phyloP scores from a whole-genome alignment of 1,140 invertebrate genomes.

The Phenacoccus solenopsis region DNA sequence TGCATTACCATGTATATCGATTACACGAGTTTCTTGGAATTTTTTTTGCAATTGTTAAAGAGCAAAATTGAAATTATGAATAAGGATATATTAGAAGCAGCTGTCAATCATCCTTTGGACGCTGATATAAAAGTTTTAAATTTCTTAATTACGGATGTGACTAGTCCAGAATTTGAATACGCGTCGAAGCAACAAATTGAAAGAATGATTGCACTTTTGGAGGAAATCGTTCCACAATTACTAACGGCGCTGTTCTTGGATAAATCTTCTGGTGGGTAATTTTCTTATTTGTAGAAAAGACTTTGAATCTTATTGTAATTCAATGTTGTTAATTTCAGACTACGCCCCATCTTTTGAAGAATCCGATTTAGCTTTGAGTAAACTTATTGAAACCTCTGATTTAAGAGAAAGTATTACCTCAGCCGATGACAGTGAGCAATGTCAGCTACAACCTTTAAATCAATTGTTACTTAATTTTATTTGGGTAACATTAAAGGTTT shows the following conservation, averaged over 20 bases:
- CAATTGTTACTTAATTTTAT: constrained; percentile 56
- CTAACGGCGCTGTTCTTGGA: neutral
- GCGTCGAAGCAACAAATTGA: constrained; percentile 24
- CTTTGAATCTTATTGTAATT: neutral
- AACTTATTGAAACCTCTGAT: neutral
- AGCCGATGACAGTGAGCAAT: constrained; percentile 31
- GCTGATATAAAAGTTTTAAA: constrained; percentile 32
- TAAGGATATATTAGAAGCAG: constrained; percentile 34
- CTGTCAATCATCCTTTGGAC: constrained; percentile 30
- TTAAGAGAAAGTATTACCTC: neutral
- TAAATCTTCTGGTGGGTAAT: constrained; percentile 19
- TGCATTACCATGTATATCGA: neutral
- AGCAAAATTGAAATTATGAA: constrained; percentile 31
- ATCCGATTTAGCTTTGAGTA: constrained; percentile 37
- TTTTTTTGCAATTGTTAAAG: constrained; percentile 28
- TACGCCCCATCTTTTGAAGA: constrained; percentile 45
- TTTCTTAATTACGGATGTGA: constrained; percentile 25
- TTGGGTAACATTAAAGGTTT: constrained; percentile 65
- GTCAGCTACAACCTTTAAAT: constrained; percentile 44
- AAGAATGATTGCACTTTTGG: constrained; percentile 31
- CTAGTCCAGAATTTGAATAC: constrained; percentile 23
- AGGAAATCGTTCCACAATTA: constrained; percentile 30
- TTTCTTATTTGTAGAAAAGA: neutral
- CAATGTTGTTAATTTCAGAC: neutral
- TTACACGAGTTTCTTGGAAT: constrained; percentile 10